Evolutionary conservation across 64 coral and sea anemone species (phyloP).

Genomic region (Platygyra sinensis): DNA sequence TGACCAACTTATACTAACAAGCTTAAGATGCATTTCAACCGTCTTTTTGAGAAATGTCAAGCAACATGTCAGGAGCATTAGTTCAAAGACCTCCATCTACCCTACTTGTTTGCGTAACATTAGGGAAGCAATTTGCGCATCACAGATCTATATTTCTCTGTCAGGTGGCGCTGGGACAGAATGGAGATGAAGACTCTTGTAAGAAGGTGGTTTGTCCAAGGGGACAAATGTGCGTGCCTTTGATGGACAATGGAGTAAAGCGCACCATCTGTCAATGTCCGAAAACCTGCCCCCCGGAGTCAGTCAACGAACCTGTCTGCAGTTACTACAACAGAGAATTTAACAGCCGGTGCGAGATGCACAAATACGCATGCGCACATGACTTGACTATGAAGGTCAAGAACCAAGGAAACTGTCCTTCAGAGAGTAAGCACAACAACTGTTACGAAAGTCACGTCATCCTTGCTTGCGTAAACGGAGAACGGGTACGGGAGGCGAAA

Average conservation of each 20-base stretch:
- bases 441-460: background rate
- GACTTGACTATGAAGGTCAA: constrained; percentile 35
- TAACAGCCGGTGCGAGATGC: constrained; percentile 55
- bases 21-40: too few species aligned
- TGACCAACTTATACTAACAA: too few species aligned
- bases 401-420: constrained; percentile 30
- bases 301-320: constrained; percentile 15
- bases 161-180: constrained; percentile 16
- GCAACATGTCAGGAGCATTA: too few species aligned
- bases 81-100: too few species aligned
- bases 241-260: background rate
- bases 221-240: background rate
- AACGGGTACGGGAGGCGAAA: too few species aligned
- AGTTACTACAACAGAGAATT: constrained; percentile 25
- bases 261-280: constrained; percentile 41
- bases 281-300: background rate
- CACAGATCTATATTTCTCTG: background rate
- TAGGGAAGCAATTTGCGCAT: background rate
- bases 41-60: too few species aligned
- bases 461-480: background rate
- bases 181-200: background rate
- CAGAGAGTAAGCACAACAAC: background rate
- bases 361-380: constrained; percentile 29
- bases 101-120: too few species aligned
- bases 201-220: constrained; percentile 3